phyloP scores from a whole-genome alignment of 1,140 invertebrate genomes.

The Papilio dardanus region DNA sequence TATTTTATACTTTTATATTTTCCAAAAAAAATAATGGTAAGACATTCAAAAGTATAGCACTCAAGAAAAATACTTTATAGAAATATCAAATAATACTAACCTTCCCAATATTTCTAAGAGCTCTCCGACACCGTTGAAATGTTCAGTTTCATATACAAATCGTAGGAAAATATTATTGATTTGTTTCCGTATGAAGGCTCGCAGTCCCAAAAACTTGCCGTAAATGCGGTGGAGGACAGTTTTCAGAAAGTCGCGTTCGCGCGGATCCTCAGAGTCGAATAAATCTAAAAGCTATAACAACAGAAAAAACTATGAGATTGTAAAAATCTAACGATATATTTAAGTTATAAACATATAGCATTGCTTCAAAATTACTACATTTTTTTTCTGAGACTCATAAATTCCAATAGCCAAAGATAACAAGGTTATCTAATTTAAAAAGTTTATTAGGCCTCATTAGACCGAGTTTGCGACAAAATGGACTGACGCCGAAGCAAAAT shows the following conservation, averaged over 20 bases:
- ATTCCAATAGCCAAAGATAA: not conserved
- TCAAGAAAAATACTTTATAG: not conserved
- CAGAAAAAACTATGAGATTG: constrained; percentile 41
- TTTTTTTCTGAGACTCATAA: not conserved
- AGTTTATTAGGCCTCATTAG: not conserved
- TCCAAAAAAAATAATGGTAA: not conserved
- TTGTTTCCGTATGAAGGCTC: constrained; percentile 99
- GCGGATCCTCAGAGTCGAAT: constrained; percentile 99
- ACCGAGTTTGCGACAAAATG: too few species aligned
- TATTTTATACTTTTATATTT: not conserved
- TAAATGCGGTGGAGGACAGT: constrained; percentile 99
- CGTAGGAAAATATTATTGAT: constrained; percentile 99
- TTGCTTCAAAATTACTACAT: too few species aligned
- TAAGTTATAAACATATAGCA: not conserved
- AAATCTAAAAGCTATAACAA: constrained; percentile 95
- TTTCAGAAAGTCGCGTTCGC: constrained; percentile 99
- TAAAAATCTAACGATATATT: not conserved
- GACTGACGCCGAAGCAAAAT: too few species aligned
- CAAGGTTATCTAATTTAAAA: not conserved
- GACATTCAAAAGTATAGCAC: not conserved
- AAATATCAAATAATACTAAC: constrained; percentile 60
- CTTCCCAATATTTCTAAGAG: constrained; percentile 98
- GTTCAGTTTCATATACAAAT: constrained; percentile 99
- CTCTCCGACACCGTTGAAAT: constrained; percentile 99
- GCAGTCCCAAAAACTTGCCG: constrained; percentile 98